These are phyloP conservation scores for Leptinotarsa juncta DNA, from an alignment of 2,888 invertebrate species.

Conservation along the genomic window DNA sequence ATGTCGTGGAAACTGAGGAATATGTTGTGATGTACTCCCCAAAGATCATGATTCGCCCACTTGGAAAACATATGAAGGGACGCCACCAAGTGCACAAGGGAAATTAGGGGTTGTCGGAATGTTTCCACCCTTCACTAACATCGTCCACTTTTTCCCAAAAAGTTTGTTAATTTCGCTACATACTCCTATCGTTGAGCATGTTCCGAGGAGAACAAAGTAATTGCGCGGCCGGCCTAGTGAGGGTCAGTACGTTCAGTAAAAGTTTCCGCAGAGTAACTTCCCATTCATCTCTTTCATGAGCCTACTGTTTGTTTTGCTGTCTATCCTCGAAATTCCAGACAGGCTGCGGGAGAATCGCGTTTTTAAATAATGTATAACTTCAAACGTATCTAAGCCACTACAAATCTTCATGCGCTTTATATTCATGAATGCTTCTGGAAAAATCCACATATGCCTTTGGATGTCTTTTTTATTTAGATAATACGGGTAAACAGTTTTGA, in stretches of 20 bases:
- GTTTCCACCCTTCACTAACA: neutral
- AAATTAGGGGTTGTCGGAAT: neutral
- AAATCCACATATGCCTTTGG: neutral
- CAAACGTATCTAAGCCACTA: slow-evolving; percentile 19
- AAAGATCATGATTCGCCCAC: too few relatives aligned
- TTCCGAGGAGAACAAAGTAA: neutral
- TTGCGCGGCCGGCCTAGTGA: neutral
- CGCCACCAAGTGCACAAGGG: neutral
- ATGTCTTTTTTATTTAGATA: slow-evolving; percentile 13
- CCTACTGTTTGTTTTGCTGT: slow-evolving; percentile 16
- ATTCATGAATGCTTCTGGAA: slow-evolving; percentile 19
- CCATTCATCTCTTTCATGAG: slow-evolving; percentile 10
- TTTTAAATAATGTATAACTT: slow-evolving; percentile 19
- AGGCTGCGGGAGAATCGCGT: neutral
- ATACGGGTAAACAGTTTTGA: neutral
- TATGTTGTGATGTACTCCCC: too few relatives aligned
- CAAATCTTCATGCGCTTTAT: slow-evolving; percentile 21
- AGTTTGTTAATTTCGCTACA: neutral
- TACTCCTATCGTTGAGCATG: neutral
- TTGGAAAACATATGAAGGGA: too few relatives aligned
- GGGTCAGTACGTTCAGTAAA: neutral
- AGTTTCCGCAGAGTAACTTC: neutral
- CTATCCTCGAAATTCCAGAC: slow-evolving; percentile 15
- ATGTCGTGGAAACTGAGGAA: too few relatives aligned
- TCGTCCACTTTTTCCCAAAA: neutral